Evolutionary conservation across 2,113 vertebrate genomes (phyloP).

Genomic region (Neoarius graeffei): DNA sequence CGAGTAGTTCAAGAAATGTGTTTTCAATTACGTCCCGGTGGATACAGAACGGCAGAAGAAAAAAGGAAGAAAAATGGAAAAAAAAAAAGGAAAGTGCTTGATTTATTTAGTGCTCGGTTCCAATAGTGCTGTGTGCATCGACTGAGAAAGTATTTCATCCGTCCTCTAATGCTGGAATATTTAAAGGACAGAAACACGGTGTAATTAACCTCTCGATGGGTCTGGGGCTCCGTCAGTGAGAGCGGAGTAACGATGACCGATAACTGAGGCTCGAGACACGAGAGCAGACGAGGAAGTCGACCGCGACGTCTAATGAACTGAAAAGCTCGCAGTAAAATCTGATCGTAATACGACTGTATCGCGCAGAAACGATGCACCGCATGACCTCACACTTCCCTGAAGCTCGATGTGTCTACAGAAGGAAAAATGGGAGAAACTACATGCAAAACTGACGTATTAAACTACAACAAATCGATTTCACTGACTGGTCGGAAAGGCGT

Average conservation of each 20-base stretch:
- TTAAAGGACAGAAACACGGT: slow-evolving; percentile 75
- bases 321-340: background rate
- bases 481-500: background rate
- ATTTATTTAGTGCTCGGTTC: slow-evolving; percentile 88
- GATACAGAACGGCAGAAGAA: slow-evolving; percentile 62
- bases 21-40: slow-evolving; percentile 90
- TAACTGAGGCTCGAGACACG: background rate
- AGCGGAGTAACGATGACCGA: slow-evolving; percentile 36
- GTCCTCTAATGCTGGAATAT: slow-evolving; percentile 78
- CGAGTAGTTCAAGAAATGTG: slow-evolving; percentile 78
- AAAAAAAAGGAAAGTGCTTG: slow-evolving; percentile 67
- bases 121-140: slow-evolving; percentile 86
- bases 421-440: background rate
- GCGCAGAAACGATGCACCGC: background rate
- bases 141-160: slow-evolving; percentile 85
- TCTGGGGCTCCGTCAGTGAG: slow-evolving; percentile 41
- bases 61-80: slow-evolving; percentile 40
- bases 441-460: background rate
- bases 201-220: slow-evolving; percentile 70
- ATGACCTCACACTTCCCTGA: background rate
- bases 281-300: slow-evolving; percentile 43
- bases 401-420: background rate
- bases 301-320: slow-evolving; percentile 52
- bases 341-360: too few relatives aligned
- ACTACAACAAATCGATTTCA: background rate